phyloP scores from a whole-genome alignment of 1,140 invertebrate species.

The Pogonognathellus flavescens region DNA sequence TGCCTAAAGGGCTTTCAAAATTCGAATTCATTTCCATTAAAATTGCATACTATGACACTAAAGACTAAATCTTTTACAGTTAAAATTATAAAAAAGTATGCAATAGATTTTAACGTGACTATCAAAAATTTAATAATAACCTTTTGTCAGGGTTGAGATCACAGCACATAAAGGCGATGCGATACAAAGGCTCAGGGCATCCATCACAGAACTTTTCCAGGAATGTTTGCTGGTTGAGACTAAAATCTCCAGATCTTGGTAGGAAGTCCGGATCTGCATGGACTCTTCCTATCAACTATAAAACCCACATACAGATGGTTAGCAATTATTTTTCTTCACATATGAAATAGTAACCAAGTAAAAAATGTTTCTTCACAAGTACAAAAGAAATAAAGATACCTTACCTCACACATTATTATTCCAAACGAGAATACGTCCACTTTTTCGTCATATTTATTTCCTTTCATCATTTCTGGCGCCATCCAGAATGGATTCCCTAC shows the following conservation, averaged over 20 bases:
- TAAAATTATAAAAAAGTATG: too few relatives aligned
- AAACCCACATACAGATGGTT: background rate
- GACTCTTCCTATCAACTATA: conserved; percentile 89
- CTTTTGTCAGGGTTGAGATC: conserved; percentile 88
- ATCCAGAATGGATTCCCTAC: conserved; percentile 98
- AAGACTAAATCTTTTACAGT: too few relatives aligned
- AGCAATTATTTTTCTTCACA: too few relatives aligned
- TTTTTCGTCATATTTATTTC: conserved; percentile 95
- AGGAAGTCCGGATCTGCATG: conserved; percentile 93
- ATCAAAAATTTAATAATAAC: too few relatives aligned
- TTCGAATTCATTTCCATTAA: too few relatives aligned
- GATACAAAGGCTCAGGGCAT: conserved; percentile 89
- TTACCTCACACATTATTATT: conserved; percentile 94
- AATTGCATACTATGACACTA: too few relatives aligned
- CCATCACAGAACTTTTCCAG: conserved; percentile 88
- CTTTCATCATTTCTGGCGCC: conserved; percentile 98
- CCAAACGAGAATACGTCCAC: conserved; percentile 98
- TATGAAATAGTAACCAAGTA: too few relatives aligned
- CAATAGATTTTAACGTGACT: too few relatives aligned
- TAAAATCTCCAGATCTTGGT: conserved; percentile 90
- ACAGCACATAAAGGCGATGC: conserved; percentile 89
- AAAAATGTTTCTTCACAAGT: too few relatives aligned
- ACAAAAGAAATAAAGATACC: too few relatives aligned
- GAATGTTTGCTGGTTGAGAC: conserved; percentile 88
- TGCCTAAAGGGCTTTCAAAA: too few relatives aligned